These are phyloP conservation scores for Brachionus asplanchnoidis DNA, from an alignment of 1,140 invertebrate genomes.

Conservation along the genomic window DNA sequence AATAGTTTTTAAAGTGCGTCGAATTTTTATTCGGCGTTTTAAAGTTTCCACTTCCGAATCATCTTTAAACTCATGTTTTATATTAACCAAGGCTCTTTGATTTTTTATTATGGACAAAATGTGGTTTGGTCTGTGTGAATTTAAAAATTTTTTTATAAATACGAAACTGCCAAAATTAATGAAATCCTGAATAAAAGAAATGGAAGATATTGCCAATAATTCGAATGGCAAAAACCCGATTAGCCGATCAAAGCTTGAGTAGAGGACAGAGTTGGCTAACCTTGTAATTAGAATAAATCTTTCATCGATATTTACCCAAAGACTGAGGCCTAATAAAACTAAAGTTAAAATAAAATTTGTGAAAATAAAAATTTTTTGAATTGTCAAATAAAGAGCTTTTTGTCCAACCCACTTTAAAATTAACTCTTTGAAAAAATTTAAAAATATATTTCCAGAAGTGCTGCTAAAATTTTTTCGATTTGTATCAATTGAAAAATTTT, in stretches of 20 bases:
- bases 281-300: neutral
- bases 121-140: neutral
- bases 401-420: neutral
- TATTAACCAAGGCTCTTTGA: neutral
- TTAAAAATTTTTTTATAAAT: constrained; percentile 8
- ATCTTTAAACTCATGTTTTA: neutral
- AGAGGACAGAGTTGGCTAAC: neutral
- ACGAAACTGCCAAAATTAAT: neutral
- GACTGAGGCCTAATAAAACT: neutral
- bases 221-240: neutral
- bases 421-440: neutral
- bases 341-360: neutral
- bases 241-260: constrained; percentile 21
- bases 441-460: neutral
- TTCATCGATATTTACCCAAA: constrained; percentile 11
- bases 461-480: neutral
- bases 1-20: neutral
- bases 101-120: neutral
- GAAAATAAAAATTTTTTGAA: neutral
- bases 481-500: neutral
- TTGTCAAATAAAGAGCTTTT: neutral
- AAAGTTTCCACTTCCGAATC: neutral
- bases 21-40: neutral
- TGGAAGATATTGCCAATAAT: neutral
- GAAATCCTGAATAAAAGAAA: neutral